These are phyloP conservation scores for Ecdyonurus torrentis DNA, from an alignment of 2,888 invertebrate species.

Conservation along the genomic window DNA sequence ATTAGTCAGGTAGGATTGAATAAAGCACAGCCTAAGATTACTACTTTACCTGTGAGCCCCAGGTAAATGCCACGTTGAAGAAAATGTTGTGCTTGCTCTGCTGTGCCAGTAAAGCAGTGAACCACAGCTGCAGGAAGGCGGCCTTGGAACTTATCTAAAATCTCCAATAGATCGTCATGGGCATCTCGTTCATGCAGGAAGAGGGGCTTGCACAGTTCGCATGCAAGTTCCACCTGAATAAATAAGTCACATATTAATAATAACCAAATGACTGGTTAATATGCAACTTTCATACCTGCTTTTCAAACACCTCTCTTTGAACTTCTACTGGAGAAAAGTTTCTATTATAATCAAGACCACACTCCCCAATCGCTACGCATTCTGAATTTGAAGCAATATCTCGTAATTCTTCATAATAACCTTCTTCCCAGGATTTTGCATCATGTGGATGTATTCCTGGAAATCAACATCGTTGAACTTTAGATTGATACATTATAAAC, in stretches of 20 bases:
- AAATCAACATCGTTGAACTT: too few species aligned
- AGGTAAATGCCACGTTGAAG: conserved; percentile 72
- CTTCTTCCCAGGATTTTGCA: conserved; percentile 70
- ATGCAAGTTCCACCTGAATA: conserved; percentile 61
- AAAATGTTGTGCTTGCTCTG: conserved; percentile 67
- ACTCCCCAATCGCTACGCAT: conserved; percentile 88
- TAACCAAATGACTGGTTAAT: neutral
- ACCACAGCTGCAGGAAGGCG: conserved; percentile 66
- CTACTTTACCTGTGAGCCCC: conserved; percentile 56
- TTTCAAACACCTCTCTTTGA: conserved; percentile 72
- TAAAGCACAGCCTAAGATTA: neutral
- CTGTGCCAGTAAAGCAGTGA: conserved; percentile 82
- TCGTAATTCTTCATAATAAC: conserved; percentile 40
- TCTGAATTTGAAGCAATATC: conserved; percentile 63
- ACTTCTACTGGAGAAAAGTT: conserved; percentile 83
- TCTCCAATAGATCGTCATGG: conserved; percentile 64
- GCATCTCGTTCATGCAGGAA: conserved; percentile 88
- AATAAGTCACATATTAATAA: conserved; percentile 3
- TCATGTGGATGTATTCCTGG: conserved; percentile 83
- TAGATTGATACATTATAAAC: too few species aligned
- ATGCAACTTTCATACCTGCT: conserved; percentile 40
- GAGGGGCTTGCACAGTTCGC: conserved; percentile 69
- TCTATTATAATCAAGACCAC: conserved; percentile 85
- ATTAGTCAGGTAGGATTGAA: neutral
- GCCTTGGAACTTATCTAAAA: conserved; percentile 37